Evolutionary conservation across 2,797 vertebrate species (phyloP).

Genomic region (Coilia nasus): DNA sequence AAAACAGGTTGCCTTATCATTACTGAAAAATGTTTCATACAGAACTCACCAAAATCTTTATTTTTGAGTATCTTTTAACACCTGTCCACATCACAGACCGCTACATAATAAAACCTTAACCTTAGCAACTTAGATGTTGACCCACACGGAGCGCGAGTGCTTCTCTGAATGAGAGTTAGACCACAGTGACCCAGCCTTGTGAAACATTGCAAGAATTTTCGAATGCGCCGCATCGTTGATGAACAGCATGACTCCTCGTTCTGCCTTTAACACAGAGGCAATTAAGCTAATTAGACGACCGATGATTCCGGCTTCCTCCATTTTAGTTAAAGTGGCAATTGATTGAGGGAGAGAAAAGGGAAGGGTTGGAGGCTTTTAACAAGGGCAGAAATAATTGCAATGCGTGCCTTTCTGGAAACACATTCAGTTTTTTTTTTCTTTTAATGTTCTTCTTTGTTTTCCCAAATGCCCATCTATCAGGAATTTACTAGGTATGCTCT

Average conservation of each 20-base stretch:
- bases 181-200: slow-evolving; percentile 6
- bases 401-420: slow-evolving; percentile 77
- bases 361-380: slow-evolving; percentile 75
- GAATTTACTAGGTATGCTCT: slow-evolving; percentile 40
- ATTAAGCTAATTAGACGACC: slow-evolving; percentile 65
- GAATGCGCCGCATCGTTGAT: slow-evolving; percentile 40
- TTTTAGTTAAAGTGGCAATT: slow-evolving; percentile 76
- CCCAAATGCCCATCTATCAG: slow-evolving; percentile 70
- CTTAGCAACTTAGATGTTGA: background rate
- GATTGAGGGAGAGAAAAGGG: slow-evolving; percentile 74
- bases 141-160: background rate
- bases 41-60: background rate
- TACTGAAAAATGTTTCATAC: no score
- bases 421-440: slow-evolving; percentile 65
- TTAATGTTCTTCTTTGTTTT: slow-evolving; percentile 67
- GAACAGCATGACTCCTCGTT: slow-evolving; percentile 52
- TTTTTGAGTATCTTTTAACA: background rate
- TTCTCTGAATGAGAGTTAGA: background rate
- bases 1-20: no score
- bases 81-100: background rate
- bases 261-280: slow-evolving; percentile 61
- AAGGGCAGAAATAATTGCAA: slow-evolving; percentile 79
- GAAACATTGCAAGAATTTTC: slow-evolving; percentile 40
- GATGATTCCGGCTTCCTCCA: slow-evolving; percentile 68
- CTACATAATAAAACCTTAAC: background rate